Conservation (phyloP, 2,888 invertebrate genomes). For the Eugnorisma glareosa region DNA sequence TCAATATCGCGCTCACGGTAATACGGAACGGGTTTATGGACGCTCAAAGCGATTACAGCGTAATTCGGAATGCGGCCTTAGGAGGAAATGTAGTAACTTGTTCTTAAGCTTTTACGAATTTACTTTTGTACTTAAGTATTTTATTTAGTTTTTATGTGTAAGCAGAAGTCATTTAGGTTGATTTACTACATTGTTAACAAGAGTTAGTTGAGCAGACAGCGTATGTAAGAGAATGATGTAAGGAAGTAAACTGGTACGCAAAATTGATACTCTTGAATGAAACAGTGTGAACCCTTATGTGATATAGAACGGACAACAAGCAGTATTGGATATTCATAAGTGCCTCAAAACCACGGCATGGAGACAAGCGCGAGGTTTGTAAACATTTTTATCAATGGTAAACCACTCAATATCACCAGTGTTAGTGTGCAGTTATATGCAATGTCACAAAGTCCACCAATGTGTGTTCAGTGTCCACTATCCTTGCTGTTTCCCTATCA, state of each 20-base stretch:
- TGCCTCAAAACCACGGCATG: slow-evolving; percentile 60
- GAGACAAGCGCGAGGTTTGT: slow-evolving; percentile 71
- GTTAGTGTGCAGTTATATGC: background rate
- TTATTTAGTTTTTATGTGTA: slow-evolving; percentile 13
- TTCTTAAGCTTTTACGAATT: slow-evolving; percentile 5
- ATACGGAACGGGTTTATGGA: no score
- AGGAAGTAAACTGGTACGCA: slow-evolving; percentile 52
- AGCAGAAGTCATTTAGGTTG: slow-evolving; percentile 7
- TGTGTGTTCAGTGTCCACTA: slow-evolving; percentile 2
- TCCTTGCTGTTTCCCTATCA: background rate
- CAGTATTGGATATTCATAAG: slow-evolving; percentile 30
- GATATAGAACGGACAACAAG: slow-evolving; percentile 31
- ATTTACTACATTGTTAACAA: background rate
- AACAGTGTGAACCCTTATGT: slow-evolving; percentile 32
- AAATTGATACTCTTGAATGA: slow-evolving; percentile 29
- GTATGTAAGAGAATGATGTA: slow-evolving; percentile 56
- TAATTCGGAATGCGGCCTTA: no score
- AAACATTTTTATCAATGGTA: slow-evolving; percentile 7
- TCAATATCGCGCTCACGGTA: no score
- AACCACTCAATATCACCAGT: background rate
- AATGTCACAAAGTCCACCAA: slow-evolving; percentile 6
- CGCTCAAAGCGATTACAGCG: no score
- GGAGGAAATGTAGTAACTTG: slow-evolving; percentile 13
- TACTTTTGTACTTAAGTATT: slow-evolving; percentile 33
- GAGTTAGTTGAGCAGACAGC: slow-evolving; percentile 6